Conservation (phyloP, 2,113 vertebrate species). For the Sylvietta virens region DNA sequence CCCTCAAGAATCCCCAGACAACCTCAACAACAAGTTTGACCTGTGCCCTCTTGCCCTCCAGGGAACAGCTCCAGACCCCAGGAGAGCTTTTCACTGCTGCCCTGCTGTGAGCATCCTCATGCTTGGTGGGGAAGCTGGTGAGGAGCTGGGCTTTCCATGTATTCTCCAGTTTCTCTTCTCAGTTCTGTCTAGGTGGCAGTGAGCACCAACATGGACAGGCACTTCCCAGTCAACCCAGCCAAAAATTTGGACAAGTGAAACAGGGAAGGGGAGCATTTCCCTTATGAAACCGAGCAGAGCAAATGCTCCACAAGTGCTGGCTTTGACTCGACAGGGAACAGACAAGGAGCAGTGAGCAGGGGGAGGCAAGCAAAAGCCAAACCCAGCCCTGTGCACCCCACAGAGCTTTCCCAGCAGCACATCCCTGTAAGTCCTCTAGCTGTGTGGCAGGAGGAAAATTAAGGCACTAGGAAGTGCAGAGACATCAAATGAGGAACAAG, state of each 20-base stretch:
- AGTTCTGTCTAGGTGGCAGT: neutral
- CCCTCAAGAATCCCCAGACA: neutral
- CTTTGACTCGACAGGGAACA: neutral
- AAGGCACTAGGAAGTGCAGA: neutral
- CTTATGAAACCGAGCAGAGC: neutral
- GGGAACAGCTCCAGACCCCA: neutral
- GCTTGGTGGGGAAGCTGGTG: neutral
- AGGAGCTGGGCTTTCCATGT: neutral
- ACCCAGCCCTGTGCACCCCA: accelerated
- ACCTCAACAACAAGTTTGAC: neutral
- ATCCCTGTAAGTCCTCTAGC: neutral
- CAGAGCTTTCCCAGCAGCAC: neutral
- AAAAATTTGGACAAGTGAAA: slow-evolving; percentile 34
- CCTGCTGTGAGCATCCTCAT: neutral
- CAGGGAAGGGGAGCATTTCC: neutral
- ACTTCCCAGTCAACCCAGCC: neutral
- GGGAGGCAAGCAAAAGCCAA: neutral
- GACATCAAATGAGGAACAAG: neutral
- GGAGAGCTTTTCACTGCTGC: neutral
- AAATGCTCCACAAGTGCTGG: neutral
- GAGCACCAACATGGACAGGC: accelerated
- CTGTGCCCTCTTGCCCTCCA: neutral
- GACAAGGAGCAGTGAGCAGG: neutral
- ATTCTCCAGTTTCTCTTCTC: neutral
- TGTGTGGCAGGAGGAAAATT: neutral